Base-by-base conservation (phyloP, 1,140 invertebrate species). In the Teleopsis dalmanni region DNA sequence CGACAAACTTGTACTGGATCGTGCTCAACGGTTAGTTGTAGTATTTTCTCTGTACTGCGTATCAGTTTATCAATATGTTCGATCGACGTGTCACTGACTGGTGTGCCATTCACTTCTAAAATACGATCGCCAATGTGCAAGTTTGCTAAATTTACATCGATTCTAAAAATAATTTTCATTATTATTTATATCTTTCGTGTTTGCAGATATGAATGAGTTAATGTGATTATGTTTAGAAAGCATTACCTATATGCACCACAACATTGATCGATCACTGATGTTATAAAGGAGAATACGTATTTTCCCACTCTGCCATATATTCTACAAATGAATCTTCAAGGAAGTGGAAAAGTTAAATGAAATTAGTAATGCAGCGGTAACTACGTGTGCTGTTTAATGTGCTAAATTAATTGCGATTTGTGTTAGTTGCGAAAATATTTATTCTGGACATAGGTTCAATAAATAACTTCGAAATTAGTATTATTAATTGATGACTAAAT, bases 51-150 rank as follows among this genome's bases (percentile, higher is more conserved):
- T 0, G 84, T 83, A 57, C 83, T 81, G 52, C 79, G 76, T 47
- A 89, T 80, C 14, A 86, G 72, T 68, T 85, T 81, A 68, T 91
- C 85, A 40, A 90, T 82, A 48, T 81, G 84, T 53, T 86, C 81
- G 35, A 88, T 76, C 10, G 65, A 67, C 1, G 84, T 79, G 63
- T 88, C 85, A 62, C 82, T 84, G 0, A 93, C 84, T 3, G 88
- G 86, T 1, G 86, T 81, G 1, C 91, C 91, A 76, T 95, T 94
- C 13, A 95, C 87, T 77, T 95, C 91, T 40, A 95, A 73, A 50
- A 95, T 92, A 64, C 83, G 77, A 72, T 95, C 91, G 16, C 91
- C 91, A 56, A 95, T 85, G 66, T 90, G 89, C 29, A 92, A 74
- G 11, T 87, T 84, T 76, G 91, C 83, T 16, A 91, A 81, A 55